Evolutionary conservation across 2,797 vertebrate genomes (phyloP).

Genomic region (Enteromius treurensis): DNA sequence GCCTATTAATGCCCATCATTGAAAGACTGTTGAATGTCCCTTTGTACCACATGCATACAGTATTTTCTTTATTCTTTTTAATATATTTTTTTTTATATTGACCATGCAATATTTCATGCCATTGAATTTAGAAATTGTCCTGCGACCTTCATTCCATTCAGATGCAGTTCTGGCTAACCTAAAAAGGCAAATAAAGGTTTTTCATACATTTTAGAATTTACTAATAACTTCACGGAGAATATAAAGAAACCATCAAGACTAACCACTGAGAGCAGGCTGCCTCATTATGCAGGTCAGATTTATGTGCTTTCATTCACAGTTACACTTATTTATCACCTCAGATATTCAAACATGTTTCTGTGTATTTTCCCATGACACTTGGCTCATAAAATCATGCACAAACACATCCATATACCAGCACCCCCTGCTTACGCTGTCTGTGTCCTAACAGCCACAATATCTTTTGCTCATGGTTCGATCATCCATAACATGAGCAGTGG

Average conservation of each 20-base stretch:
- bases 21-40: background rate
- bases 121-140: background rate
- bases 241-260: background rate
- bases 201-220: background rate
- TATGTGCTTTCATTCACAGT: constrained; percentile 2
- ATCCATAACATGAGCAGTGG: constrained; percentile 27
- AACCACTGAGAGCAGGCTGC: background rate
- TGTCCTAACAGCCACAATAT: background rate
- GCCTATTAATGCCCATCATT: background rate
- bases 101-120: background rate
- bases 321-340: constrained; percentile 6
- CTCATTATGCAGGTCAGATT: constrained; percentile 9
- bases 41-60: background rate
- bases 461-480: constrained; percentile 14
- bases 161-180: background rate
- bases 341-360: constrained; percentile 5
- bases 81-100: background rate
- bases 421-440: background rate
- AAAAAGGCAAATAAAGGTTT: background rate
- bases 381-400: constrained; percentile 20
- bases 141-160: background rate
- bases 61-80: too few relatives aligned
- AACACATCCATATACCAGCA: constrained; percentile 21
- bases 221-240: background rate
- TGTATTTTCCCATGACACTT: background rate